Evolutionary conservation across 2,113 vertebrate species (phyloP).

Genomic region (Catharus fuscescens): DNA sequence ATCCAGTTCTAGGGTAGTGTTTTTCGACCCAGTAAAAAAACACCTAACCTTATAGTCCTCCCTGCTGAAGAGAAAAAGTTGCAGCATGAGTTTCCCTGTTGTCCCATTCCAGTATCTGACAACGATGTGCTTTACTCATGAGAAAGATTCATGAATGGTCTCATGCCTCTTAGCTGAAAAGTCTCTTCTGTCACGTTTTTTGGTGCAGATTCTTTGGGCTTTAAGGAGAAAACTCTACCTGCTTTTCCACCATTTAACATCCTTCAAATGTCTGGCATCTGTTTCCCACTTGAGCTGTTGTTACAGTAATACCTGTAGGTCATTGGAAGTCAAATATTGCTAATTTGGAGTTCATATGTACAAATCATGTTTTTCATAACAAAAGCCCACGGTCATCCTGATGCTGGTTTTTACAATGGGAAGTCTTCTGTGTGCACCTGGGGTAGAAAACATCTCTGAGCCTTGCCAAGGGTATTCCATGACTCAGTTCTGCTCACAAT

Average conservation of each 20-base stretch:
- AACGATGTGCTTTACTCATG: not conserved
- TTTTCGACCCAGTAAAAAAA: not conserved
- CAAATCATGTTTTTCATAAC: accelerated
- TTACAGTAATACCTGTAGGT: not conserved
- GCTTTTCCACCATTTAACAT: not conserved
- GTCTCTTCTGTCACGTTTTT: not conserved
- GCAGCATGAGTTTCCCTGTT: not conserved
- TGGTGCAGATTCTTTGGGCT: not conserved
- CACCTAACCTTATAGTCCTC: not conserved
- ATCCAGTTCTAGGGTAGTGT: not conserved
- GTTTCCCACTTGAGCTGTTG: not conserved
- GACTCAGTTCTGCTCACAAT: not conserved
- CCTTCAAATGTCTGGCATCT: not conserved
- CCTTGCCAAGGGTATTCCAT: not conserved
- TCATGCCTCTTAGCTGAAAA: not conserved
- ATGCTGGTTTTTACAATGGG: not conserved
- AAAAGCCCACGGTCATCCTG: not conserved
- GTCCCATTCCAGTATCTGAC: not conserved
- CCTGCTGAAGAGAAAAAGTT: not conserved
- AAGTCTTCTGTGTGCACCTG: not conserved
- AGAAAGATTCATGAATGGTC: not conserved
- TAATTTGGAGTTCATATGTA: not conserved
- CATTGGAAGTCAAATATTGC: not conserved
- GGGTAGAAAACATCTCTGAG: not conserved
- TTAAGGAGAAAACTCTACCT: not conserved